Evolutionary conservation across 2,888 invertebrate genomes (phyloP), one percentile per base, ranked within the genome.

Genomic region (Leuctra nigra): DNA sequence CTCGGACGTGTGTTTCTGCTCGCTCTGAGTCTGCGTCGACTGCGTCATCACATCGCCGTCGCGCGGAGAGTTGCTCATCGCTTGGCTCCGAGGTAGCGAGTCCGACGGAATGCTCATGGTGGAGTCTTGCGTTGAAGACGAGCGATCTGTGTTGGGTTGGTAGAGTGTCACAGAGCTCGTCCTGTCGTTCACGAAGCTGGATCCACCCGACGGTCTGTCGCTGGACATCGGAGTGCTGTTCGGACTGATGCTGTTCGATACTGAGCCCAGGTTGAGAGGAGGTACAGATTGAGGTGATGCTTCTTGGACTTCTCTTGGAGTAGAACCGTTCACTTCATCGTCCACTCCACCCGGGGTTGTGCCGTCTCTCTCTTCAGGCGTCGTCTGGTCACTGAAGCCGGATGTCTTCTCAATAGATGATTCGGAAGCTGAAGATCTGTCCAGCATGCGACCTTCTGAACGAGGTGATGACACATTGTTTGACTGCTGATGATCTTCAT

Each of bases 121-220:
- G 11, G 63, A 63, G 58, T 65, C 65, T 54, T 65, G 65, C 11
- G 65, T 65, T 7, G 65, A 65, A 6, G 59, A 59, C 3, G 64
- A 62, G 24, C 61, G 44, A 22, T 65, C 65, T n/a, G 62, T 63
- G 16, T 62, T 63, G n/a, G 64, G 64, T 57, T 65, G 64, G 38
- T 57, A 57, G 4, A 63, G 57, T 23, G 63, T 63, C 36, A 59
- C 52, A 11, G 61, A 60, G 11, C 55, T 58, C 11, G 57, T 55
- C 11, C 54, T 58, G 25, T 47, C 58, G n/a, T 54, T 56, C 23
- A 56, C 50, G 2, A 57, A 4, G 25, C 47, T 47, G 39, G 41
- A 39, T 6, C 22, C 41, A 14, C n/a, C 53, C 6, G 36, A 7
- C 22, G 35, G 53, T 6, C 33, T 38, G 2, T 20, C 53, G 38